phyloP scores from a whole-genome alignment of 2,888 invertebrate genomes.

The Phyllotreta striolata region DNA sequence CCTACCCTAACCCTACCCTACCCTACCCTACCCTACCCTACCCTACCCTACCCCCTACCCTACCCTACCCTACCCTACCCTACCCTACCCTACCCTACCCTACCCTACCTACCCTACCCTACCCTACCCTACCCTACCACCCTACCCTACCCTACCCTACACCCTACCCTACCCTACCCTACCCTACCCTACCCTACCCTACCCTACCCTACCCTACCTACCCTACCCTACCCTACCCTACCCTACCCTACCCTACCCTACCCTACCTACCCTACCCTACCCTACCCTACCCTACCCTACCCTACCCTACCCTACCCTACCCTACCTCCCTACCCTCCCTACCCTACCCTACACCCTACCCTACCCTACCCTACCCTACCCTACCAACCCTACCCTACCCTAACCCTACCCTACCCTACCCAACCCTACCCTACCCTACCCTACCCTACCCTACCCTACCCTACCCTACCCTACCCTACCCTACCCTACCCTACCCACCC shows the following conservation, averaged over 20 bases:
- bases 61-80: slow-evolving; percentile 32
- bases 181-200: slow-evolving; percentile 41
- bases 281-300: slow-evolving; percentile 41
- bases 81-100: slow-evolving; percentile 32
- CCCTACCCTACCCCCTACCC: slow-evolving; percentile 30
- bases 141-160: slow-evolving; percentile 29
- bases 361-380: slow-evolving; percentile 41
- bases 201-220: slow-evolving; percentile 38
- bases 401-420: slow-evolving; percentile 40
- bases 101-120: too few relatives aligned
- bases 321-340: slow-evolving; percentile 41
- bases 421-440: slow-evolving; percentile 41
- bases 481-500: slow-evolving; percentile 36
- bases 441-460: slow-evolving; percentile 37
- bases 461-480: slow-evolving; percentile 33
- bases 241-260: too few relatives aligned
- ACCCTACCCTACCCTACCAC: slow-evolving; percentile 27
- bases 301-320: slow-evolving; percentile 39
- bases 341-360: slow-evolving; percentile 40
- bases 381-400: too few relatives aligned
- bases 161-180: slow-evolving; percentile 38
- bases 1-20: too few relatives aligned
- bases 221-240: too few relatives aligned
- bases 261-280: too few relatives aligned
- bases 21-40: too few relatives aligned